Conservation (phyloP, 2,888 invertebrate genomes). For the Nymphalis polychloros region DNA sequence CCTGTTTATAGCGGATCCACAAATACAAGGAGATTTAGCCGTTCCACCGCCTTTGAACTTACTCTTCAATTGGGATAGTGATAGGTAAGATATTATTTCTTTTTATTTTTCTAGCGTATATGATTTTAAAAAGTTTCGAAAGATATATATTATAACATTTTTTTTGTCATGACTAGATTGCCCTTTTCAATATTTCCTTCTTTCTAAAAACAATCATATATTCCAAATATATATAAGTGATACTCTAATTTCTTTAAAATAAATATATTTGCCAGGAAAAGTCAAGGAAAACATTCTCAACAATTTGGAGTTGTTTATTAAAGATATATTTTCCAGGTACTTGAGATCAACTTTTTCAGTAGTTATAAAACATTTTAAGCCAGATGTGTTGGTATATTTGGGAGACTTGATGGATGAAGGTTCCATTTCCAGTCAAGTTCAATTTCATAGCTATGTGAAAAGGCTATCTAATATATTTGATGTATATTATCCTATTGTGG, state of each 20-base stretch:
- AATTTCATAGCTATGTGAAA: constrained; percentile 88
- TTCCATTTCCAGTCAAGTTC: constrained; percentile 85
- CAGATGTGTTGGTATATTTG: constrained; percentile 93
- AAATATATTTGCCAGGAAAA: not conserved
- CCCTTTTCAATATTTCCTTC: too few species aligned
- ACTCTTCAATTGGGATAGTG: constrained; percentile 92
- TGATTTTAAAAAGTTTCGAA: too few species aligned
- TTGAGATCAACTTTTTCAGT: constrained; percentile 88
- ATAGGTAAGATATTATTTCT: constrained; percentile 83
- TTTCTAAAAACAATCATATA: too few species aligned
- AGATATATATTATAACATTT: too few species aligned
- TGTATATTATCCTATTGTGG: constrained; percentile 55
- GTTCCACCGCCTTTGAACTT: constrained; percentile 86
- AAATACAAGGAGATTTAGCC: constrained; percentile 91
- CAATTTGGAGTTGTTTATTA: not conserved
- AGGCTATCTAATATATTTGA: constrained; percentile 83
- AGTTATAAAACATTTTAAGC: constrained; percentile 86
- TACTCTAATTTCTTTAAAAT: too few species aligned
- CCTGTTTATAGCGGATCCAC: constrained; percentile 93
- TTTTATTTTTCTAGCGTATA: not conserved
- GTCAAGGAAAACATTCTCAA: not conserved
- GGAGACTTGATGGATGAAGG: constrained; percentile 99
- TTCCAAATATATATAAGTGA: too few species aligned
- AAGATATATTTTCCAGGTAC: constrained; percentile 83
- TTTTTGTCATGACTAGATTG: too few species aligned